phyloP scores from a whole-genome alignment of 2,888 invertebrate genomes.

The Ophioninae sp. region DNA sequence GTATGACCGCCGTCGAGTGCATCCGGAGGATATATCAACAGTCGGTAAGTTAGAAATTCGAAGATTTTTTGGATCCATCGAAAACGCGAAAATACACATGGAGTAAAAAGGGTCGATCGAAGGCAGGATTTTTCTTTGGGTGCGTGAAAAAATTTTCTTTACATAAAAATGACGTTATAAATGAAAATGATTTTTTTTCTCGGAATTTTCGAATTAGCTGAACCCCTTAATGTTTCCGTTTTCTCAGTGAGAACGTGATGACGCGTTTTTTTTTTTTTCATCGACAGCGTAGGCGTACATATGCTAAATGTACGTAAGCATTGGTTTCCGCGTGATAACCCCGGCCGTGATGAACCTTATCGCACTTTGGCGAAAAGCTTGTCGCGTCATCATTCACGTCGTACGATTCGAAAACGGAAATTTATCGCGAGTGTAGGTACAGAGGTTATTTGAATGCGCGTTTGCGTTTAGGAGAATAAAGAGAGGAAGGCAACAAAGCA shows the following conservation, averaged over 20 bases:
- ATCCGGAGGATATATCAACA: slow-evolving; percentile 91
- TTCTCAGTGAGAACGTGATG: no score
- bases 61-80: slow-evolving; percentile 52
- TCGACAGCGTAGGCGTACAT: neutral
- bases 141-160: no score
- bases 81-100: neutral
- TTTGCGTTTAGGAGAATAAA: neutral
- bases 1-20: slow-evolving; percentile 89
- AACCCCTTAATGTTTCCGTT: no score
- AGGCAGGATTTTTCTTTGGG: no score
- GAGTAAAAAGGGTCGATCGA: no score
- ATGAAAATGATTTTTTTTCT: no score
- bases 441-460: neutral
- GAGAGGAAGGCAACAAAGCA: neutral
- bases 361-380: neutral
- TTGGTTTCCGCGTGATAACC: slow-evolving; percentile 13
- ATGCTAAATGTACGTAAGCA: neutral
- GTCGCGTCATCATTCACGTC: neutral
- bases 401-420: neutral
- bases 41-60: slow-evolving; percentile 83
- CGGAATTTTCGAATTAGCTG: no score
- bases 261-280: no score
- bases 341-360: slow-evolving; percentile 15
- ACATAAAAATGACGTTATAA: no score
- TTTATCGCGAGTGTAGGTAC: neutral